Percentiles rank a stretch among this genome's conserved stretches.
Conservation (phyloP, 1,140 invertebrate species). For the Lepidurus packardi region DNA sequence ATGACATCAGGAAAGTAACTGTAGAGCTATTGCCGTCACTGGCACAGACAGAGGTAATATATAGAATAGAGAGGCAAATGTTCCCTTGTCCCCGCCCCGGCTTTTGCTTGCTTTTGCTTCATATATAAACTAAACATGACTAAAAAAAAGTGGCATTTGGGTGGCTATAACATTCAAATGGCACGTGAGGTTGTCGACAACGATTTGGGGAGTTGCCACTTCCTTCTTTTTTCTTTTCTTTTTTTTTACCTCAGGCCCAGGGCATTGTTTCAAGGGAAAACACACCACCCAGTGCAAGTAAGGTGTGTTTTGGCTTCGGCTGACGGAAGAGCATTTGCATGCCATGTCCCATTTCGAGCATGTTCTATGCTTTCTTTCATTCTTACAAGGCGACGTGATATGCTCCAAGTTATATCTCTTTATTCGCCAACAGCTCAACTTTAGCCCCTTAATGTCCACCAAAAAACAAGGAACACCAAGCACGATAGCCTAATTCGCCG, state of each 20-base stretch:
- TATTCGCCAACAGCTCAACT: neutral
- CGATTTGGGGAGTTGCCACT: slow-evolving; percentile 18
- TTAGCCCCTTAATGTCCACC: no score
- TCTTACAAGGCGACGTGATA: neutral
- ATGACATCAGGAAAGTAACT: neutral
- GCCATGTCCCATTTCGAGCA: slow-evolving; percentile 12
- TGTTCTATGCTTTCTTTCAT: neutral
- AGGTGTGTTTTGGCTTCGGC: neutral
- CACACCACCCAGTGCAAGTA: neutral
- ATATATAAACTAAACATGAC: slow-evolving; percentile 6
- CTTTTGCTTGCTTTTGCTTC: neutral
- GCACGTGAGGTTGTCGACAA: slow-evolving; percentile 20
- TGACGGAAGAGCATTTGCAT: neutral
- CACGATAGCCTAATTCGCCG: no score
- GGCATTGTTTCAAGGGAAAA: neutral
- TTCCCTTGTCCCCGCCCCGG: neutral
- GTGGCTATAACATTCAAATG: slow-evolving; percentile 8
- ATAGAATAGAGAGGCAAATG: no score
- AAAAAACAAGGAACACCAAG: no score
- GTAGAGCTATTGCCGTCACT: neutral
- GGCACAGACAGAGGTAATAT: no score
- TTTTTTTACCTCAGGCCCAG: no score
- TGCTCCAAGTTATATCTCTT: neutral
- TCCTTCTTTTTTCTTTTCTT: neutral
- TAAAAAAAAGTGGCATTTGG: neutral